Percentiles rank a stretch among this genome's conserved stretches.
phyloP scores from a whole-genome alignment of 53 echinoderm and acorn worm species.

The Pentamera pediparva region DNA sequence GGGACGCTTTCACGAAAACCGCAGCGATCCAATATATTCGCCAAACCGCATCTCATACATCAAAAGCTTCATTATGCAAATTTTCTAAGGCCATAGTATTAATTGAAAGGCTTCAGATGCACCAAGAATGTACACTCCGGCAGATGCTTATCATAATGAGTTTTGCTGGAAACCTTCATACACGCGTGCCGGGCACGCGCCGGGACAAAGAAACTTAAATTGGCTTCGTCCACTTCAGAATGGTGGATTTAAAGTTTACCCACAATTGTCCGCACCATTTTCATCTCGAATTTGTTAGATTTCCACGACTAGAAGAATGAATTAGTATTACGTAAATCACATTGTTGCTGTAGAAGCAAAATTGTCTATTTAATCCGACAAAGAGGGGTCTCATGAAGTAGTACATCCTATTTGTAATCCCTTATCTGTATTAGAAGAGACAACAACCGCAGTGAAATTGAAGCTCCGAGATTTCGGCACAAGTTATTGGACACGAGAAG shows the following conservation, averaged over 20 bases:
- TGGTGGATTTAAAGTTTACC: no score
- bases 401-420: no score
- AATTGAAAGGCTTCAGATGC: conserved; percentile 37
- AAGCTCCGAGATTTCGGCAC: conserved; percentile 28
- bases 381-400: no score
- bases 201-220: conserved; percentile 37
- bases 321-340: no score
- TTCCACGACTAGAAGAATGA: no score
- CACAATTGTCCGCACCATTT: no score
- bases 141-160: conserved; percentile 39
- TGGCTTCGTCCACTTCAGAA: conserved; percentile 31
- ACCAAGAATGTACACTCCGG: conserved; percentile 34
- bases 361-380: no score
- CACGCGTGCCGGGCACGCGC: conserved; percentile 39
- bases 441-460: conserved; percentile 9
- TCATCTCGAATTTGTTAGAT: no score
- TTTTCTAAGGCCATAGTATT: conserved; percentile 28
- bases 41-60: conserved; percentile 33
- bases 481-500: neutral
- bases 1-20: conserved; percentile 26
- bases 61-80: conserved; percentile 32
- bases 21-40: conserved; percentile 22
- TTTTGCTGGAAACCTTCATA: conserved; percentile 20
- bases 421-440: neutral
- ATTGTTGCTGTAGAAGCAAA: no score